Evolutionary conservation across 2,113 vertebrate species (phyloP).

Genomic region (Syngnathoides biaculeatus): DNA sequence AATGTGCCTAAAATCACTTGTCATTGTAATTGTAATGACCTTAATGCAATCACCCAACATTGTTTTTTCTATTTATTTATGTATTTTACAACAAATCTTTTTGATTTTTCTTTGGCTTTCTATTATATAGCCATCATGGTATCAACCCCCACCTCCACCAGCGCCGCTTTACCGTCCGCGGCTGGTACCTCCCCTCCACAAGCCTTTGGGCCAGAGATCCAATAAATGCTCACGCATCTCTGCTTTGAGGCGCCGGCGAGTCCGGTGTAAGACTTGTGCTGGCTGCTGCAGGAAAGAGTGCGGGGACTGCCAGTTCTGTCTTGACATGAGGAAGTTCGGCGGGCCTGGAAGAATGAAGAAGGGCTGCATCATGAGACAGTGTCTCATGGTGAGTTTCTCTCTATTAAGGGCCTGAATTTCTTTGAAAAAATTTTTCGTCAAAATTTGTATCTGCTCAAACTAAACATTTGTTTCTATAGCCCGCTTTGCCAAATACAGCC

Average conservation of each 20-base stretch:
- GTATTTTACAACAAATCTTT: too few species aligned
- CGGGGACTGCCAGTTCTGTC: constrained; percentile 89
- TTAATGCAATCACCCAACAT: background rate
- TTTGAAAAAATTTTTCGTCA: background rate
- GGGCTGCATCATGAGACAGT: constrained; percentile 87
- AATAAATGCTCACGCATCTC: constrained; percentile 82
- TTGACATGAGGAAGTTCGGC: constrained; percentile 94
- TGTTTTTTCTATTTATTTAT: too few species aligned
- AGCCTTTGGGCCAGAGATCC: constrained; percentile 64
- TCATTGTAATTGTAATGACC: background rate
- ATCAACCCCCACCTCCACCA: constrained; percentile 62
- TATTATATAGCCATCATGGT: constrained; percentile 71
- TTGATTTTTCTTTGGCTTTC: background rate
- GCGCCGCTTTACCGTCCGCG: constrained; percentile 65
- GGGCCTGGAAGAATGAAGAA: constrained; percentile 94
- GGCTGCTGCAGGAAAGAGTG: constrained; percentile 89
- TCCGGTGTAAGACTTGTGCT: constrained; percentile 90
- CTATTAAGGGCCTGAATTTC: background rate
- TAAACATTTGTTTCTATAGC: constrained; percentile 64
- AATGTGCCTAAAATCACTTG: background rate
- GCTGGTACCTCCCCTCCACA: constrained; percentile 61
- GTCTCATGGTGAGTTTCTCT: constrained; percentile 80
- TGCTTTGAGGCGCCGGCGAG: constrained; percentile 82
- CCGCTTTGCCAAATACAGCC: constrained; percentile 90
- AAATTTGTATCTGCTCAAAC: background rate